Evolutionary conservation across 2,113 vertebrate genomes (phyloP).

Genomic region (Aplodontia rufa): DNA sequence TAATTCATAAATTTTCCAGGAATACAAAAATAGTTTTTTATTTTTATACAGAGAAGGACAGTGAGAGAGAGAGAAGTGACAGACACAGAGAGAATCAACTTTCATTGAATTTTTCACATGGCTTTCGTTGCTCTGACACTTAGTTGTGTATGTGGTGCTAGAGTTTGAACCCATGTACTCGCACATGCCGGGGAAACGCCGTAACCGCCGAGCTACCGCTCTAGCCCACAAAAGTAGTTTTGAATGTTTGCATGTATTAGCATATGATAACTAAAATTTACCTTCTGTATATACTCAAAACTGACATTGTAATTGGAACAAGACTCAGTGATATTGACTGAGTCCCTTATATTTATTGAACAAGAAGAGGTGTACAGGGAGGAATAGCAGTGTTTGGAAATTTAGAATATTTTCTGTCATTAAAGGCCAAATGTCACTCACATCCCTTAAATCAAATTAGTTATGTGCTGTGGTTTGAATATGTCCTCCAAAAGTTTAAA

Average conservation of each 20-base stretch:
- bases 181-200: no score
- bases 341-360: neutral
- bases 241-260: neutral
- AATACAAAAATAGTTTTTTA: neutral
- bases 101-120: no score
- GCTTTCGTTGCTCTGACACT: no score
- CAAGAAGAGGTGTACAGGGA: neutral
- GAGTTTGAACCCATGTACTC: no score
- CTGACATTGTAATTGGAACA: neutral
- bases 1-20: neutral
- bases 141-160: no score
- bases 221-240: neutral
- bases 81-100: no score
- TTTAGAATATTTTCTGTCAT: neutral
- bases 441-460: slow-evolving; percentile 25
- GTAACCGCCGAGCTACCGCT: no score
- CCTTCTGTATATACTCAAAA: neutral
- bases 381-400: neutral
- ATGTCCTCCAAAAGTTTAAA: neutral
- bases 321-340: neutral
- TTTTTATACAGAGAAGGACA: no score
- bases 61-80: no score
- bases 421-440: neutral
- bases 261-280: neutral
- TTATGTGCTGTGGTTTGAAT: neutral